Conservation (phyloP, 2,797 vertebrate species). For the Diceros bicornis region DNA sequence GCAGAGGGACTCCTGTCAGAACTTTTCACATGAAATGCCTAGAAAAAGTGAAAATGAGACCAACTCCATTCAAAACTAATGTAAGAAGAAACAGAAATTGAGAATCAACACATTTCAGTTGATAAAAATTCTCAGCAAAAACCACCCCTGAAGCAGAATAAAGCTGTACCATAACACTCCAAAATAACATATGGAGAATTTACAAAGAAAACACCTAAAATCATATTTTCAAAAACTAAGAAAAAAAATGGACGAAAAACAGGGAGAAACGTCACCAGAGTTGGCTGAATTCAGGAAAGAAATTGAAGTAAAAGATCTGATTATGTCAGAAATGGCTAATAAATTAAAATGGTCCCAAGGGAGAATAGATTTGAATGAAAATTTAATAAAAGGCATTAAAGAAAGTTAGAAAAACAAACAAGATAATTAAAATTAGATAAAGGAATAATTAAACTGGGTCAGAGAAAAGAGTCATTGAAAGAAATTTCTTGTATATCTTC, state of each 20-base stretch:
- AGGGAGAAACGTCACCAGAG: background rate
- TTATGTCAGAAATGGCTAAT: background rate
- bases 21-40: background rate
- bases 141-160: background rate
- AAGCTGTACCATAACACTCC: background rate
- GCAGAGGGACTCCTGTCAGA: background rate
- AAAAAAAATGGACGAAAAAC: background rate
- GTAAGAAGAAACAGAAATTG: background rate
- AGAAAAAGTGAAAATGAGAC: background rate
- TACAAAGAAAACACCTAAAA: conserved; percentile 18
- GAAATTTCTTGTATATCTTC: background rate
- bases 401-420: conserved; percentile 20
- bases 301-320: background rate
- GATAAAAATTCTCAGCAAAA: background rate
- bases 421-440: conserved; percentile 6
- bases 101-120: background rate
- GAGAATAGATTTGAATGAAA: background rate
- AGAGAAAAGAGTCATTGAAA: conserved; percentile 27
- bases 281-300: background rate
- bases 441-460: background rate
- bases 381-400: conserved; percentile 17
- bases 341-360: background rate
- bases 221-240: background rate
- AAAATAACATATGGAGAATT: background rate
- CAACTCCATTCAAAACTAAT: background rate